Conservation (phyloP, 1,140 invertebrate genomes). For the Bilobella aurantiaca region DNA sequence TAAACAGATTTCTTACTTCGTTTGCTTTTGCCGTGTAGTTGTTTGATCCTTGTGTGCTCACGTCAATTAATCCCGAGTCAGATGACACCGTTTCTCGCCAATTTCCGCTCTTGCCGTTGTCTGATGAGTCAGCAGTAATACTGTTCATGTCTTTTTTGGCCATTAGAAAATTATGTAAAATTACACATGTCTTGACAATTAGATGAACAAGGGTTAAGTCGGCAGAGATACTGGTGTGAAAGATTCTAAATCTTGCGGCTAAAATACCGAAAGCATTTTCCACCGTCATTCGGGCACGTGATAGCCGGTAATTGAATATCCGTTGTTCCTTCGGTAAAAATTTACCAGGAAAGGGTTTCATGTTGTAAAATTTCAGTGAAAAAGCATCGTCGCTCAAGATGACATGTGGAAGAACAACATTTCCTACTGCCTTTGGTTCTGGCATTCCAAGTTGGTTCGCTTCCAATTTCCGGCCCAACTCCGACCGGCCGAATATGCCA, state of each 20-base stretch:
- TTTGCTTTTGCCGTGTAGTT: neutral
- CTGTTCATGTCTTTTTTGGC: constrained; percentile 17
- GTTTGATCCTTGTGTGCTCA: neutral
- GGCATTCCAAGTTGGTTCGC: constrained; percentile 17
- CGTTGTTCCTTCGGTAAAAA: neutral
- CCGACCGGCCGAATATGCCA: constrained; percentile 22
- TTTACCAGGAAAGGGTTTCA: constrained; percentile 39
- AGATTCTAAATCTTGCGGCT: constrained; percentile 13
- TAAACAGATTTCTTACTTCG: neutral
- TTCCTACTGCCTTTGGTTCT: constrained; percentile 29
- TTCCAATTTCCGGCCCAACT: constrained; percentile 19
- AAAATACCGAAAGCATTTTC: constrained; percentile 43
- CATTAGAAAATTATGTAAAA: constrained; percentile 19
- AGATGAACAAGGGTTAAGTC: constrained; percentile 1
- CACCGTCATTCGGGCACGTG: constrained; percentile 38
- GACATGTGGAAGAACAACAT: constrained; percentile 32
- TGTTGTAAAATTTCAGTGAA: constrained; percentile 36
- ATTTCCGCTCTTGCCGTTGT: neutral
- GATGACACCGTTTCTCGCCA: neutral
- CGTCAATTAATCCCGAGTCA: neutral
- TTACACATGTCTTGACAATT: constrained; percentile 1
- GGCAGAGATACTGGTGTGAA: constrained; percentile 14
- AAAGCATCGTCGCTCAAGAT: constrained; percentile 40
- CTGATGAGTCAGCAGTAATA: neutral
- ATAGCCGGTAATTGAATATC: constrained; percentile 40